Evolutionary conservation across 2,888 invertebrate species (phyloP).

Genomic region (Resseliella maxima): DNA sequence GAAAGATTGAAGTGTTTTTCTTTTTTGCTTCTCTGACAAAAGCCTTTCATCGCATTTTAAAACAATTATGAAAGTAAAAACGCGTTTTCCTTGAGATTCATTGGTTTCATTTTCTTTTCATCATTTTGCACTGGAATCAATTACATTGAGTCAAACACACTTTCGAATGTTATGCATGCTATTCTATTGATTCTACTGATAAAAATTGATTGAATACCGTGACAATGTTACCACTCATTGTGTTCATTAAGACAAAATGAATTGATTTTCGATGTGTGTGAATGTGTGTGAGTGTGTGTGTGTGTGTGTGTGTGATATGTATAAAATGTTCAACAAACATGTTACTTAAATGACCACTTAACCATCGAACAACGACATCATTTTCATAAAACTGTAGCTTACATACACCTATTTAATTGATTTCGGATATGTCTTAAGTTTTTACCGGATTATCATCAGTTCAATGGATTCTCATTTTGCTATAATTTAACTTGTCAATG

Average conservation of each 20-base stretch:
- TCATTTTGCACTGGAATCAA: background rate
- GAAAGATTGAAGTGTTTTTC: background rate
- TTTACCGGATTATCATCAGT: constrained; percentile 49
- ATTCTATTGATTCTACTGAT: too few species aligned
- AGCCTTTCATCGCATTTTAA: background rate
- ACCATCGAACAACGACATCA: background rate
- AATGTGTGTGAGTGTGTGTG: too few species aligned
- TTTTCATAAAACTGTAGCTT: background rate
- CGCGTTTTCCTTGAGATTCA: background rate
- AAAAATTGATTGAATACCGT: too few species aligned
- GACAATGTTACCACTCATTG: too few species aligned
- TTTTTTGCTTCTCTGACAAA: background rate
- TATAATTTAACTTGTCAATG: background rate
- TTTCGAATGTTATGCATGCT: background rate
- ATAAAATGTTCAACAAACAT: too few species aligned
- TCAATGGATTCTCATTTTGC: background rate
- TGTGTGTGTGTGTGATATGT: too few species aligned
- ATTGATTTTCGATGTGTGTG: background rate
- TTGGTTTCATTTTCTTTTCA: too few species aligned
- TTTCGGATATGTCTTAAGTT: constrained; percentile 45
- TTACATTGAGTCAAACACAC: background rate
- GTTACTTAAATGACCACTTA: constrained; percentile 18
- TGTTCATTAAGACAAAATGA: background rate
- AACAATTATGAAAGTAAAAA: constrained; percentile 1
- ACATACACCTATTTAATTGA: constrained; percentile 12